These are phyloP conservation scores for Axis porcinus DNA, from an alignment of 2,113 vertebrate species.

Conservation along the genomic window DNA sequence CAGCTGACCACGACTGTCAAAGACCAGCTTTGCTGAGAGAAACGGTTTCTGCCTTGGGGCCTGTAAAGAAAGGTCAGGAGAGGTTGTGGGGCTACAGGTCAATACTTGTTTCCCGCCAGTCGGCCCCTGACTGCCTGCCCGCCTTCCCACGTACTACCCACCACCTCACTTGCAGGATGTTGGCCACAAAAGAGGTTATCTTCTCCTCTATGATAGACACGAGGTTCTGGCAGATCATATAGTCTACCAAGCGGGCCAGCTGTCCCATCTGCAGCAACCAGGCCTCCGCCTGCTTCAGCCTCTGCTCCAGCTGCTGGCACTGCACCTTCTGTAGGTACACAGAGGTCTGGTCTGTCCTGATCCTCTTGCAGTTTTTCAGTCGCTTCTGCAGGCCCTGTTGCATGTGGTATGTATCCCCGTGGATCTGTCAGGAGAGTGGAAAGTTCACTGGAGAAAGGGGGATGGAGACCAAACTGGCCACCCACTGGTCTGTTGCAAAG, in stretches of 20 bases:
- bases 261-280: conserved; percentile 77
- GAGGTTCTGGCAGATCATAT: conserved; percentile 83
- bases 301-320: conserved; percentile 61
- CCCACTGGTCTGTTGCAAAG: neutral
- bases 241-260: conserved; percentile 79
- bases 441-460: neutral
- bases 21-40: conserved; percentile 77
- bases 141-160: neutral
- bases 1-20: conserved; percentile 70
- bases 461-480: neutral
- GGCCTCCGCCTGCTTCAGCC: conserved; percentile 66
- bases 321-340: conserved; percentile 72
- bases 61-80: conserved; percentile 33
- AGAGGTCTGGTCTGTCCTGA: conserved; percentile 55
- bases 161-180: conserved; percentile 80
- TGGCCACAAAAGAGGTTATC: conserved; percentile 73
- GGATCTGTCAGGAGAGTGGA: conserved; percentile 75
- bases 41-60: conserved; percentile 57
- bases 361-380: conserved; percentile 59
- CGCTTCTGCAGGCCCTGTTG: conserved; percentile 77
- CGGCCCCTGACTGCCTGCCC: neutral
- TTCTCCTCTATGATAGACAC: conserved; percentile 76
- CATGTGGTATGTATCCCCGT: conserved; percentile 77
- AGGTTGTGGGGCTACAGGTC: neutral
- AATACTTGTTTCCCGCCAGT: neutral